Base-by-base conservation (phyloP, 2,797 vertebrate species). In the Pithecia hirsuta region DNA sequence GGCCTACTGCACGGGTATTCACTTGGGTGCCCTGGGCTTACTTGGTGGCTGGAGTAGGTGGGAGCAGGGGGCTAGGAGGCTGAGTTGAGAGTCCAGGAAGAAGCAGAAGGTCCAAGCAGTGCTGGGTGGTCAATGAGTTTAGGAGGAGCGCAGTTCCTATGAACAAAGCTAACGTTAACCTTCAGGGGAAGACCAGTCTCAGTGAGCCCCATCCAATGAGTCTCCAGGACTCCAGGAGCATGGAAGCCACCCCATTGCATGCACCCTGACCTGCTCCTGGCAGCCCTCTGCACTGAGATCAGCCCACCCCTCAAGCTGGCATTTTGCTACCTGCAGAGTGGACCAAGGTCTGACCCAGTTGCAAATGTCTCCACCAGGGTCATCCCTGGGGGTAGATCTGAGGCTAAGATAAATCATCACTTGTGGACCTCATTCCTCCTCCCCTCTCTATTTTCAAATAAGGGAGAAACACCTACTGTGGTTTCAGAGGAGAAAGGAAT, bases 1-100 rank as follows among this genome's bases (percentile, higher is more conserved):
- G 97, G 99, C 98, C 96, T 99, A 95, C 97, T 99, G 99, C 97
- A 99, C 99, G 0, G 99, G 99, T 99, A 98, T 33, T 96, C 24
- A 85, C 89, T 7, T 0, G 14, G 98, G 97, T 39, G n/a, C 17
- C 89, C 15, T 9, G 20, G 61, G 17, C 67, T 33, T 39, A 1
- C 72, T 55, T 39, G 1, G 30, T 1, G 10, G 15, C 50, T 28
- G 14, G 82, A 24, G 50, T 33, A n/a, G 84, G 6, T 30, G 8
- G n/a, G 33, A 74, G 6, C 9, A 90, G 64, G 89, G 28, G 36
- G 13, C 41, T 26, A 19, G 28, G 11, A 48, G 26, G 22, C 61
- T 10, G 52, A 72, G 93, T n/a, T 64, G 44, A 30, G 57, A 20
- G 24, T 59, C 36, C 48, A 33, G 82, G 82, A 67, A 67, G 41